phyloP scores from a whole-genome alignment of 2,888 invertebrate species.

The Drosophila merina region DNA sequence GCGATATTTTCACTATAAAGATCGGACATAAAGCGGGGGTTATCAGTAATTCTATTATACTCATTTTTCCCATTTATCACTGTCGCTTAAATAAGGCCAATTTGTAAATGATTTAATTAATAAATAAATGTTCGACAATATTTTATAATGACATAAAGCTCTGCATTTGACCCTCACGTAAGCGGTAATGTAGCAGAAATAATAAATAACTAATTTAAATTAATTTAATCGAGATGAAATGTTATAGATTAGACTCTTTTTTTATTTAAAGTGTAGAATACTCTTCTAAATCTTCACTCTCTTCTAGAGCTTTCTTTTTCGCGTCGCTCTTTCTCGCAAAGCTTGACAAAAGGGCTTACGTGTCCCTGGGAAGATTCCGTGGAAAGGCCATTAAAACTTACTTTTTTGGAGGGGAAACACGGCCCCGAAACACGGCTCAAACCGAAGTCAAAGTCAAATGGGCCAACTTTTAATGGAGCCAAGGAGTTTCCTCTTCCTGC shows the following conservation, averaged over 20 bases:
- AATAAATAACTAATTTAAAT: no score
- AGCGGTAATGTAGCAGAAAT: no score
- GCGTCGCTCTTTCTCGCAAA: neutral
- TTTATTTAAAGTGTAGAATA: neutral
- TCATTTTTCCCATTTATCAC: no score
- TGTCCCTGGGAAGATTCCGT: slow-evolving; percentile 31
- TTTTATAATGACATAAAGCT: no score
- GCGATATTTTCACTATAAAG: neutral
- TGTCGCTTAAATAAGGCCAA: no score
- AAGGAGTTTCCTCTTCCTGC: slow-evolving; percentile 34
- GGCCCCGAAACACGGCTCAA: slow-evolving; percentile 38
- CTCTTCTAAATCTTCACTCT: neutral
- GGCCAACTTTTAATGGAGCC: slow-evolving; percentile 42
- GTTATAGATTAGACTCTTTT: neutral
- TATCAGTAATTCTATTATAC: no score
- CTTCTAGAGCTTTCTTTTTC: neutral
- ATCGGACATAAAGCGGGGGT: neutral
- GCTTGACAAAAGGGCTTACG: slow-evolving; percentile 37
- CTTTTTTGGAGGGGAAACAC: slow-evolving; percentile 12
- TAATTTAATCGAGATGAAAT: no score
- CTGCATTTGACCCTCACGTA: no score
- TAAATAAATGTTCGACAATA: no score
- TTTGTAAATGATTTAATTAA: no score
- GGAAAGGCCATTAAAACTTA: slow-evolving; percentile 62
- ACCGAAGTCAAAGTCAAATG: slow-evolving; percentile 19